Percentiles rank a stretch among this genome's conserved stretches.
Evolutionary conservation across 2,797 vertebrate genomes (phyloP).

Genomic region (Syngnathus acus): DNA sequence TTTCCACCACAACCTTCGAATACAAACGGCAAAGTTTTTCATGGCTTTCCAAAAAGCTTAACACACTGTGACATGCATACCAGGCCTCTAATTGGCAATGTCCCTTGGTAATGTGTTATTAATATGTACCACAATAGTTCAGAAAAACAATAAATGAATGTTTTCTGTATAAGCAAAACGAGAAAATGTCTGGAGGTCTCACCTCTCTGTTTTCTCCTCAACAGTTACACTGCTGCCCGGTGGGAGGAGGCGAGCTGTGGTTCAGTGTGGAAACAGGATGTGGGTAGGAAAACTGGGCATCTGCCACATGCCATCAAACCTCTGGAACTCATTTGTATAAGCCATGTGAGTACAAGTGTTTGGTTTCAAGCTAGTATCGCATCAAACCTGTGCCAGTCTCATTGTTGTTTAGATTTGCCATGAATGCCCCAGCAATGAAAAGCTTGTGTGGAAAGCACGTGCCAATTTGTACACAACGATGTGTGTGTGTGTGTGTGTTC

Average conservation of each 20-base stretch:
- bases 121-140: not conserved
- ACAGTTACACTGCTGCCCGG: conserved; percentile 22
- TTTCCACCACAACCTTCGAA: not conserved
- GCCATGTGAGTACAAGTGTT: conserved; percentile 27
- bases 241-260: conserved; percentile 45
- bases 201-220: conserved; percentile 26
- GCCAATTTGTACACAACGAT: conserved; percentile 6
- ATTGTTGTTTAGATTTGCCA: conserved; percentile 22
- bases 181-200: not conserved
- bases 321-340: conserved; percentile 56
- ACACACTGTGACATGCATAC: not conserved
- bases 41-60: not conserved
- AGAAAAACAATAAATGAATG: not conserved
- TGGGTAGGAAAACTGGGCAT: conserved; percentile 61
- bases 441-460: not conserved
- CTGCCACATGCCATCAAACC: conserved; percentile 60
- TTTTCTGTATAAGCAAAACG: not conserved
- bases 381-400: conserved; percentile 22
- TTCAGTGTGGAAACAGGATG: conserved; percentile 63
- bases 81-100: not conserved
- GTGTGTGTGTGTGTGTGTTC: conserved; percentile 5
- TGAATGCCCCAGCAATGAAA: conserved; percentile 23
- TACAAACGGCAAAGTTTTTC: not conserved
- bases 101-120: not conserved
- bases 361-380: conserved; percentile 28